A percentile compares a stretch with the other conserved stretches of the same genome.
These are phyloP conservation scores for Coregonus sp. DNA, from an alignment of 2,797 vertebrate genomes.

Conservation along the genomic window DNA sequence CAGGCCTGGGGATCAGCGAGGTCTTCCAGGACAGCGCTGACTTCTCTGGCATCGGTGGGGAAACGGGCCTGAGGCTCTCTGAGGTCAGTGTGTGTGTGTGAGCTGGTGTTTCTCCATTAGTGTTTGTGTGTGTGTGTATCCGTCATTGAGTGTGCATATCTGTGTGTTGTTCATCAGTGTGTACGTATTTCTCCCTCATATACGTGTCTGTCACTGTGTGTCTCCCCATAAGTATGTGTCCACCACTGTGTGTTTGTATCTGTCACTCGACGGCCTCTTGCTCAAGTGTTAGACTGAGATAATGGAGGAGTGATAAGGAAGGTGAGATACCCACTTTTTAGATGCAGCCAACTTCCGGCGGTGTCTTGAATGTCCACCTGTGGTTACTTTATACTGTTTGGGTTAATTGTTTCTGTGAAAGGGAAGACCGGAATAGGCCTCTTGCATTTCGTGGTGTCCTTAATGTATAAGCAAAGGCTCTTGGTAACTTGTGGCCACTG, in stretches of 20 bases:
- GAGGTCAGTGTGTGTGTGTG: constrained; percentile 59
- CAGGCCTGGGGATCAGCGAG: constrained; percentile 53
- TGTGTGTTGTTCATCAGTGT: neutral
- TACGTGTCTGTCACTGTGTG: neutral
- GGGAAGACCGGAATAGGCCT: neutral
- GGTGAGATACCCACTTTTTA: neutral
- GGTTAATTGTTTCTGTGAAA: neutral
- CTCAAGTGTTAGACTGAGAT: neutral
- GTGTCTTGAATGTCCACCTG: neutral
- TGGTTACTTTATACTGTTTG: constrained; percentile 6
- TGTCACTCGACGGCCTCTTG: no score
- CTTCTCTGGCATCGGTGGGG: constrained; percentile 57
- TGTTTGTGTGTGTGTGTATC: neutral
- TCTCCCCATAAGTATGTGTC: neutral
- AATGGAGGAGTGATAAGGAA: neutral
- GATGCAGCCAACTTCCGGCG: no score
- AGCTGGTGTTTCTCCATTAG: neutral
- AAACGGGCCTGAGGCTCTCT: constrained; percentile 55
- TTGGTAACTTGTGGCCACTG: no score
- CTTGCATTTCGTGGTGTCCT: neutral
- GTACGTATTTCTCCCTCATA: no score
- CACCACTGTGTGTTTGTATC: neutral
- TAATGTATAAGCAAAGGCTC: no score
- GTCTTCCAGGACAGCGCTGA: constrained; percentile 65
- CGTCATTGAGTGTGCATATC: neutral